A percentile compares a stretch with the other conserved stretches of the same genome.
These are phyloP conservation scores for Dicroscelio sp. DNA, from an alignment of 2,888 invertebrate species.

Conservation along the genomic window DNA sequence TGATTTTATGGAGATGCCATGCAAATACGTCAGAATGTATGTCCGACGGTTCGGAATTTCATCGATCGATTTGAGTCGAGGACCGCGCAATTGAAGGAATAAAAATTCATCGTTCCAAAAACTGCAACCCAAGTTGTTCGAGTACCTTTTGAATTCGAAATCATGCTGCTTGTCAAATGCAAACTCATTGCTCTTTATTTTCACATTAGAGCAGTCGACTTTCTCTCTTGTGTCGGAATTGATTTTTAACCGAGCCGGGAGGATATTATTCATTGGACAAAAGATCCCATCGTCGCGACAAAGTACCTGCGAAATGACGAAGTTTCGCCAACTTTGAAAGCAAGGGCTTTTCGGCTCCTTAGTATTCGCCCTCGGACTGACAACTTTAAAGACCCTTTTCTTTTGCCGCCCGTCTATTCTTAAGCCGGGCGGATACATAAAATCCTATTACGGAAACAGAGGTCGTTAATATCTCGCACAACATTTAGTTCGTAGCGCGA, in stretches of 20 bases:
- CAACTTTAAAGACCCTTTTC: slow-evolving; percentile 73
- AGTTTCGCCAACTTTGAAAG: slow-evolving; percentile 76
- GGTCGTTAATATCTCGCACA: slow-evolving; percentile 89
- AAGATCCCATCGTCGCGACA: slow-evolving; percentile 56
- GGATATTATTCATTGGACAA: slow-evolving; percentile 82
- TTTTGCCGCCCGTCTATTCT: slow-evolving; percentile 53
- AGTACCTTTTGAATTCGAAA: slow-evolving; percentile 45
- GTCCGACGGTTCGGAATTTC: too few species aligned
- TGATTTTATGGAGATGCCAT: slow-evolving; percentile 13
- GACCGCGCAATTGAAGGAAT: too few species aligned
- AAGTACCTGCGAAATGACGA: slow-evolving; percentile 79
- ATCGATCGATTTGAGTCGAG: too few species aligned
- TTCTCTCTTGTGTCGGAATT: slow-evolving; percentile 61
- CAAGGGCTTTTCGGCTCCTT: slow-evolving; percentile 76
- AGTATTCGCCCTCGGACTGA: slow-evolving; percentile 76
- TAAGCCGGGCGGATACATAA: slow-evolving; percentile 86
- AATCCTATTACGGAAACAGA: slow-evolving; percentile 86
- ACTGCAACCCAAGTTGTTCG: not conserved
- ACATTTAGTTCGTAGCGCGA: slow-evolving; percentile 86
- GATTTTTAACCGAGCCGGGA: slow-evolving; percentile 71
- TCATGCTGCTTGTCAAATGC: not conserved
- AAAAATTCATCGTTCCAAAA: not conserved
- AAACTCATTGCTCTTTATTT: slow-evolving; percentile 39
- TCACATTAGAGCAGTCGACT: slow-evolving; percentile 41
- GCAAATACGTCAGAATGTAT: not conserved